Evolutionary conservation across 2,888 invertebrate genomes (phyloP).

Genomic region (Dynastes hyllus): DNA sequence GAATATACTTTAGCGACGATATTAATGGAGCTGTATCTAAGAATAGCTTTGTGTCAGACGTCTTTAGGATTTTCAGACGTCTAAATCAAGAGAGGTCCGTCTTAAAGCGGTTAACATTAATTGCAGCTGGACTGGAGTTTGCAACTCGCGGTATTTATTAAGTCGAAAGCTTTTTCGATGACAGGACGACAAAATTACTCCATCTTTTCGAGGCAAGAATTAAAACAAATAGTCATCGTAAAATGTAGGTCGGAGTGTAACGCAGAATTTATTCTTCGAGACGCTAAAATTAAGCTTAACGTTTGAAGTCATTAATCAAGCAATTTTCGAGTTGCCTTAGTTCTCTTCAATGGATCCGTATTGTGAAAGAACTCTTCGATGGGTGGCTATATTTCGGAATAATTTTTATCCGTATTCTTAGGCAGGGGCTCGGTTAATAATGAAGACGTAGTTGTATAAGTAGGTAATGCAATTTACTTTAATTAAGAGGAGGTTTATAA

Average conservation of each 20-base stretch:
- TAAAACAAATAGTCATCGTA: slow-evolving; percentile 52
- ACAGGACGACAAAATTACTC: slow-evolving; percentile 34
- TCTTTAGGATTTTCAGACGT: neutral
- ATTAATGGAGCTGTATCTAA: neutral
- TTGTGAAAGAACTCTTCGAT: neutral
- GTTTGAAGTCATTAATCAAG: slow-evolving; percentile 41
- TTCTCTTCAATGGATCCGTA: slow-evolving; percentile 9
- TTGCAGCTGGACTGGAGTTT: slow-evolving; percentile 48
- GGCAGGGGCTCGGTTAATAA: slow-evolving; percentile 5
- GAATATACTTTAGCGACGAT: too few relatives aligned
- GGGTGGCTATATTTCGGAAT: neutral
- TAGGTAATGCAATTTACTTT: slow-evolving; percentile 12
- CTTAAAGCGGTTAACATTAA: slow-evolving; percentile 53
- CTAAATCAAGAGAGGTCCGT: neutral
- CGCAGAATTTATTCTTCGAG: slow-evolving; percentile 48
- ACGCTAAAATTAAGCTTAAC: slow-evolving; percentile 46
- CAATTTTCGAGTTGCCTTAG: slow-evolving; percentile 26
- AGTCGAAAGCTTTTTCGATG: slow-evolving; percentile 47
- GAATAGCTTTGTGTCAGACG: neutral
- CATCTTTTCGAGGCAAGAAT: slow-evolving; percentile 50
- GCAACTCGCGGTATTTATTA: slow-evolving; percentile 50
- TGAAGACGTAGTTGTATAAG: slow-evolving; percentile 11
- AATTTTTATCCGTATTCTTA: slow-evolving; percentile 1
- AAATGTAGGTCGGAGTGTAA: slow-evolving; percentile 47
- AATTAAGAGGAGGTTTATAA: slow-evolving; percentile 9